A percentile compares a stretch with the other conserved stretches of the same genome.
Conservation (phyloP, 1,140 invertebrate species). For the Brachystomella parvula region DNA sequence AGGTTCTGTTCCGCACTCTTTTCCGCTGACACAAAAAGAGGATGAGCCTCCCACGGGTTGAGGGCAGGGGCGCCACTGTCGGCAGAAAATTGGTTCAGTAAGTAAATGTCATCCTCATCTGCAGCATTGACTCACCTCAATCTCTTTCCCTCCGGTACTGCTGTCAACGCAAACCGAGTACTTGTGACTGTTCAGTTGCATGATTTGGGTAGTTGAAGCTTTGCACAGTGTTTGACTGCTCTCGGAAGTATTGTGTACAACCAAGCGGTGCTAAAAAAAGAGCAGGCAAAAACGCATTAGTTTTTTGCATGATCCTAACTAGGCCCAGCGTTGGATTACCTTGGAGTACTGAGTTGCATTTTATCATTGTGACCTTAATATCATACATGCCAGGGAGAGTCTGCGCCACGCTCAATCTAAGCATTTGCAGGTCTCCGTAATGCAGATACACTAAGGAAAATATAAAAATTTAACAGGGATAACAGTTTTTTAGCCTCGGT, state of each 20-base stretch:
- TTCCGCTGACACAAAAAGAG: not conserved
- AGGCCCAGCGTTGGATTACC: not conserved
- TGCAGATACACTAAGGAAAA: too few species aligned
- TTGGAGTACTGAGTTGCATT: not conserved
- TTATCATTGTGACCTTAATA: constrained; percentile 1
- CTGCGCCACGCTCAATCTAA: not conserved
- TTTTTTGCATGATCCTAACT: not conserved
- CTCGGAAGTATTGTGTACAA: not conserved
- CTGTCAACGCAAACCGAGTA: constrained; percentile 1
- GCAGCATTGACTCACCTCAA: not conserved
- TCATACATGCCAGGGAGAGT: not conserved
- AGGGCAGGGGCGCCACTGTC: not conserved
- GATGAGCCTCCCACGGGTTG: not conserved
- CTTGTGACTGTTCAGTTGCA: not conserved
- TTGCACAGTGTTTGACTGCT: not conserved
- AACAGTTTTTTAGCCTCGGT: too few species aligned
- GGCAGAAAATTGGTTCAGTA: not conserved
- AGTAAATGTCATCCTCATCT: not conserved
- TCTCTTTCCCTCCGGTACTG: not conserved
- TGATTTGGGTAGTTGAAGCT: constrained; percentile 3
- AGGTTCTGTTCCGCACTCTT: not conserved
- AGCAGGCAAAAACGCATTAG: not conserved
- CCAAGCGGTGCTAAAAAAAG: not conserved
- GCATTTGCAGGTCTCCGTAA: too few species aligned
- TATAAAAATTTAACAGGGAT: not conserved